Base-by-base conservation (phyloP, 2,797 vertebrate genomes). In the Crenichthys baileyi region DNA sequence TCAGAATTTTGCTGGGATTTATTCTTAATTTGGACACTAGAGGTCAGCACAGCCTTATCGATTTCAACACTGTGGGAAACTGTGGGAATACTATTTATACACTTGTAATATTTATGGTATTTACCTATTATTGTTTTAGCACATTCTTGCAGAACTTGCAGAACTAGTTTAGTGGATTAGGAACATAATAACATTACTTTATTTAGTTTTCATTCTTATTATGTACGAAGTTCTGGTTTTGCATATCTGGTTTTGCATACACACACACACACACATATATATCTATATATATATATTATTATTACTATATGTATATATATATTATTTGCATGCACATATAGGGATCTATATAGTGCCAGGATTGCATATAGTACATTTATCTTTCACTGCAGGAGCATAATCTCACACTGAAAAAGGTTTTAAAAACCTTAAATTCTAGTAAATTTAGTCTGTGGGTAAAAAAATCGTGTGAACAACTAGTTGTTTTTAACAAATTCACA, bases 171-270 rank as follows among this genome's bases (percentile, higher is more conserved):
- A 67, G 5, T 39, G 48, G 46, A 53, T 51, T 36, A 44, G 18
- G 24, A 79, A 75, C 63, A 67, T 55, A 0, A 16, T 61, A 53
- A 60, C 8, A 36, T 72, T 9, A 51, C 1, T 20, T 36, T 29
- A 61, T 12, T 18, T 26, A 15, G 82, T 60, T 71, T 78, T 89
- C 85, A 89, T 83, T 83, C 89, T 79, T 51, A 41, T 70, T 75
- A 83, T 88, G 84, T 82, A 84, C 74, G 13, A 1, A 63, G 65
- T 70, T 39, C 53, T 74, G 26, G 46, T 39, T 71, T 51, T 51
- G 50, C 50, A 51, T 61, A 31, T 31, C 2, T 31, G 3, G 31
- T 31, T 31, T 31, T 31, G 31, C 31, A 31, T 2, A 31, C 31
- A 36, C 36, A 36, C 36, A 36, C 36, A 36, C 36, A 36, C 36